These are phyloP conservation scores for Orthosia incerta DNA, from an alignment of 2,888 invertebrate genomes.

Conservation along the genomic window DNA sequence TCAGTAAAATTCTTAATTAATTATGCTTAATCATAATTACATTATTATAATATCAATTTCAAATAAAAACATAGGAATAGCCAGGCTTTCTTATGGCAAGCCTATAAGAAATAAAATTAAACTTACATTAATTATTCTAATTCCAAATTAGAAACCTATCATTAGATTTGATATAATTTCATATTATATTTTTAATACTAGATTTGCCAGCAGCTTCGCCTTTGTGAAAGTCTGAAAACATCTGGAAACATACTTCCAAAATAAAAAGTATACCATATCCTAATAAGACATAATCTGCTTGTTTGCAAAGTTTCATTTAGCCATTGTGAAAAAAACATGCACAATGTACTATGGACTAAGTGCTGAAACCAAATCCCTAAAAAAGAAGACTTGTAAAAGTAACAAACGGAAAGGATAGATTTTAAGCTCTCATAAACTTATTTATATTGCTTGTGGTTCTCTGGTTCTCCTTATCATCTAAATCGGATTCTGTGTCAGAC, in stretches of 20 bases:
- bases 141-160: slow-evolving; percentile 1
- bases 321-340: no score
- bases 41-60: slow-evolving; percentile 40
- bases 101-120: not conserved
- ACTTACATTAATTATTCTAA: not conserved
- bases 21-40: slow-evolving; percentile 75
- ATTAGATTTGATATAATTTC: not conserved
- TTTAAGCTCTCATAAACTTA: no score
- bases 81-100: not conserved
- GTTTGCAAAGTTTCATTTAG: no score
- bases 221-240: no score
- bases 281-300: no score
- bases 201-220: no score
- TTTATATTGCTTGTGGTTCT: slow-evolving; percentile 58
- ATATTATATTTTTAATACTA: not conserved
- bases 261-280: no score
- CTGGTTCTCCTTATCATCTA: slow-evolving; percentile 76
- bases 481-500: slow-evolving; percentile 84
- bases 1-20: slow-evolving; percentile 45
- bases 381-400: no score
- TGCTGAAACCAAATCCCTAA: no score
- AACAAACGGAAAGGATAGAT: no score
- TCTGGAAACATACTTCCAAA: no score
- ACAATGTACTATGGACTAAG: no score
- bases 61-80: slow-evolving; percentile 28